Evolutionary conservation across 2,113 vertebrate genomes (phyloP).

Genomic region (Lota lota): DNA sequence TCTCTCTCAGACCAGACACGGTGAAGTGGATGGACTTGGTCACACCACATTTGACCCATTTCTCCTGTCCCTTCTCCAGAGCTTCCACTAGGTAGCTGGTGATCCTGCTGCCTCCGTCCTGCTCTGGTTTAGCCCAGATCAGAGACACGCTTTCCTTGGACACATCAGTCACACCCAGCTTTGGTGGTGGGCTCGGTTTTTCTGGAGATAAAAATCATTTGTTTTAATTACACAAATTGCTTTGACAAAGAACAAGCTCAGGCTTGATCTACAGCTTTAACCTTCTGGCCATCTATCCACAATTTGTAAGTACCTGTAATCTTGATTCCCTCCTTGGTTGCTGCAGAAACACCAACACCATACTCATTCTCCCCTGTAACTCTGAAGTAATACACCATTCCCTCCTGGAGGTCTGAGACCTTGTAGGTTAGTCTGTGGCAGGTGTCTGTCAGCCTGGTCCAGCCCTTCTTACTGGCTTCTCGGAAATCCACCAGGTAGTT

Average conservation of each 20-base stretch:
- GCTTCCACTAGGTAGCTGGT: slow-evolving; percentile 87
- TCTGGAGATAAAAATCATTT: slow-evolving; percentile 69
- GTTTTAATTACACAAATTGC: slow-evolving; percentile 6
- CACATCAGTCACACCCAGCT: slow-evolving; percentile 86
- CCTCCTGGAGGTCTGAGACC: slow-evolving; percentile 85
- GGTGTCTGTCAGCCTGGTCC: slow-evolving; percentile 89
- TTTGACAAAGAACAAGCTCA: too few relatives aligned
- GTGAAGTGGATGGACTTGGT: slow-evolving; percentile 85
- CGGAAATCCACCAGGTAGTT: slow-evolving; percentile 94
- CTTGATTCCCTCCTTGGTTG: slow-evolving; percentile 92
- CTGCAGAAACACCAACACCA: slow-evolving; percentile 83
- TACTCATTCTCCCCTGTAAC: slow-evolving; percentile 95
- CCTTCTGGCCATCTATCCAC: too few relatives aligned
- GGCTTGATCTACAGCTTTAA: too few relatives aligned
- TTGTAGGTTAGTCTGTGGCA: slow-evolving; percentile 93
- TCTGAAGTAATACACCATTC: slow-evolving; percentile 91
- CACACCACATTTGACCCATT: slow-evolving; percentile 90
- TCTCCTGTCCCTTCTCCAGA: slow-evolving; percentile 93
- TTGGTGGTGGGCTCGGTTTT: slow-evolving; percentile 95
- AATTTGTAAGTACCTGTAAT: slow-evolving; percentile 82
- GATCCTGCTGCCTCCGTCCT: slow-evolving; percentile 94
- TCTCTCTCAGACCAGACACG: slow-evolving; percentile 88
- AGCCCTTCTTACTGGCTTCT: slow-evolving; percentile 96
- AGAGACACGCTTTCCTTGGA: slow-evolving; percentile 90
- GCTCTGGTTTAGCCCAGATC: slow-evolving; percentile 92